Evolutionary conservation across 2,888 invertebrate genomes (phyloP).

Genomic region (Brenthis daphne): DNA sequence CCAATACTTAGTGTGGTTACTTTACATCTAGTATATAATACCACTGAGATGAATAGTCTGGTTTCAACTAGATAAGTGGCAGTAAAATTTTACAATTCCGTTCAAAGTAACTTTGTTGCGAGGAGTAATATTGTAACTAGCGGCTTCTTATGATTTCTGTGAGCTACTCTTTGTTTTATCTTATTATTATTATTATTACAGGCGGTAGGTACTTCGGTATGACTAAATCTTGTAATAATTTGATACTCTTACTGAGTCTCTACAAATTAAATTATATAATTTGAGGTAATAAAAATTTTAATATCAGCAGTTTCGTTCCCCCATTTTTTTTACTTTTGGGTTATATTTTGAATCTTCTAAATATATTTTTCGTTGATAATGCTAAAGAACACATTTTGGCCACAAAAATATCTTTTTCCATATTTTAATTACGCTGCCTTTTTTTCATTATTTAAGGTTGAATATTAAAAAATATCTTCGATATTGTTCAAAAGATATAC

Average conservation of each 20-base stretch:
- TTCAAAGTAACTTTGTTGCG: constrained; percentile 38
- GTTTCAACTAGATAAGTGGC: constrained; percentile 33
- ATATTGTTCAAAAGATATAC: not conserved
- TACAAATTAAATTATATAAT: not conserved
- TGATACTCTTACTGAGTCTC: not conserved
- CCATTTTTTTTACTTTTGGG: too few relatives aligned
- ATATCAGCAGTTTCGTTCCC: too few relatives aligned
- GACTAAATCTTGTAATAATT: constrained; percentile 1
- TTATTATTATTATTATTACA: constrained; percentile 11
- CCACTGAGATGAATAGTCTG: constrained; percentile 30
- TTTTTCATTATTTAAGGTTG: not conserved
- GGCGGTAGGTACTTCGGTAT: not conserved
- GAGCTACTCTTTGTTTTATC: constrained; percentile 5
- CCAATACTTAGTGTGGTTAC: constrained; percentile 37
- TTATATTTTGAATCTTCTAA: too few relatives aligned
- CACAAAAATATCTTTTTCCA: too few relatives aligned
- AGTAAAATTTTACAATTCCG: constrained; percentile 37
- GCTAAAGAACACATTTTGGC: too few relatives aligned
- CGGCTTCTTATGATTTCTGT: constrained; percentile 29
- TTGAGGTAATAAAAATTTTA: not conserved
- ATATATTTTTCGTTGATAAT: too few relatives aligned
- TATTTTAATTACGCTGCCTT: too few relatives aligned
- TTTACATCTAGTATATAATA: constrained; percentile 28
- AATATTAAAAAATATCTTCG: not conserved
- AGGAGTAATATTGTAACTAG: constrained; percentile 27